phyloP scores from a whole-genome alignment of 2,888 invertebrate genomes.

The Monopis laevigella region DNA sequence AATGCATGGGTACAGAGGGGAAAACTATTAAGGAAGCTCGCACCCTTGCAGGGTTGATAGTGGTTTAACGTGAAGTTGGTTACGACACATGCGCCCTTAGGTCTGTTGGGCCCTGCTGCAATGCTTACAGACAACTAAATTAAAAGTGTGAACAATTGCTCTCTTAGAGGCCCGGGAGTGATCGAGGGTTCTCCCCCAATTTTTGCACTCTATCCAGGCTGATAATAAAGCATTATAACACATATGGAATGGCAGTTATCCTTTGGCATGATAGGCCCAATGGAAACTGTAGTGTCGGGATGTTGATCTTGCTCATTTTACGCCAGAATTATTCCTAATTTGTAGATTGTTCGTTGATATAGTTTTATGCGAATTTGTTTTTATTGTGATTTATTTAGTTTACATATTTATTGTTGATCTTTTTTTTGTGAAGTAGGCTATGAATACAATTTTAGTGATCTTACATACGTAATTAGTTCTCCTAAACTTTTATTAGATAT shows the following conservation, averaged over 20 bases:
- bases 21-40: slow-evolving; percentile 57
- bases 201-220: slow-evolving; percentile 31
- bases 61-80: slow-evolving; percentile 53
- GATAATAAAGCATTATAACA: slow-evolving; percentile 60
- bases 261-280: slow-evolving; percentile 4
- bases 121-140: slow-evolving; percentile 64
- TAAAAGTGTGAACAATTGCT: slow-evolving; percentile 62
- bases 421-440: too few relatives aligned
- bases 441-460: too few relatives aligned
- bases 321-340: slow-evolving; percentile 1
- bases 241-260: slow-evolving; percentile 33
- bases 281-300: slow-evolving; percentile 9
- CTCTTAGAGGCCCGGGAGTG: slow-evolving; percentile 31
- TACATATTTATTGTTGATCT: too few relatives aligned
- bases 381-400: too few relatives aligned
- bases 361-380: too few relatives aligned
- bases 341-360: too few relatives aligned
- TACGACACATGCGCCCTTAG: slow-evolving; percentile 24
- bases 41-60: slow-evolving; percentile 54
- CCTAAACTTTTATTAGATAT: too few relatives aligned
- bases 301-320: slow-evolving; percentile 9
- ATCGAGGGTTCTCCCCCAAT: slow-evolving; percentile 24
- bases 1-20: slow-evolving; percentile 61
- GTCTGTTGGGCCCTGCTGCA: slow-evolving; percentile 47
- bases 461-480: too few relatives aligned